These are phyloP conservation scores for Larimichthys polyactis DNA, from an alignment of 2,113 vertebrate genomes.

Conservation along the genomic window DNA sequence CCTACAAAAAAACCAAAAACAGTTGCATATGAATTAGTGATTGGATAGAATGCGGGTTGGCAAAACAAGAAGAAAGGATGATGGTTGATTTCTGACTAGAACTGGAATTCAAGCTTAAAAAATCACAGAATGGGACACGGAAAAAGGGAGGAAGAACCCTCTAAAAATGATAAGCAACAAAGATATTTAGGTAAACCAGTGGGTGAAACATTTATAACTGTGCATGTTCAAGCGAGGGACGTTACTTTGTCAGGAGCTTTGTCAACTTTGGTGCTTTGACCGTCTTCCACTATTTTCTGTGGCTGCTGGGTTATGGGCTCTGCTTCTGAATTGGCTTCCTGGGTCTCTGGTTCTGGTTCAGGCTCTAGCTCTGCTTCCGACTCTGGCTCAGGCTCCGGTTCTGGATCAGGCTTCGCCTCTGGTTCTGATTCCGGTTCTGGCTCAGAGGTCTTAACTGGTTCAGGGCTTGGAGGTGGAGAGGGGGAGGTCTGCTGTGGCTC, in stretches of 20 bases:
- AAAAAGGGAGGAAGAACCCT: background rate
- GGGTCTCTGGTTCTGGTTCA: conserved; percentile 17
- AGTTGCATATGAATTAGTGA: background rate
- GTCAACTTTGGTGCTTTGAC: conserved; percentile 29
- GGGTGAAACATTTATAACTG: background rate
- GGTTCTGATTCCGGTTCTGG: background rate
- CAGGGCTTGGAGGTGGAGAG: conserved; percentile 46
- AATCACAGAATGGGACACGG: background rate
- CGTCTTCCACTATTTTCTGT: conserved; percentile 51
- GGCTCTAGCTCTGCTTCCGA: conserved; percentile 6
- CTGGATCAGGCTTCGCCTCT: background rate
- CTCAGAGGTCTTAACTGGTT: conserved; percentile 38
- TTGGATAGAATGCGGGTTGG: background rate
- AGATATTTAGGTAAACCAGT: background rate
- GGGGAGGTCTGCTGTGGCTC: conserved; percentile 20
- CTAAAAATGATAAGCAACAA: background rate
- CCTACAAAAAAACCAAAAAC: conserved; percentile 60
- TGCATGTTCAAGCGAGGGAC: background rate
- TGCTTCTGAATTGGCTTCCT: conserved; percentile 38
- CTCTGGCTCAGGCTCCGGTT: background rate
- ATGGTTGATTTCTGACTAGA: background rate
- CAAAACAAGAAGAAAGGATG: background rate
- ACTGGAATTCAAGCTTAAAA: background rate
- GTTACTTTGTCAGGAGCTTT: conserved; percentile 70
- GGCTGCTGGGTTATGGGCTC: conserved; percentile 79